Evolutionary conservation across 2,113 vertebrate genomes (phyloP), one percentile per base, ranked within the genome.

Genomic region (Hemichromis elongatus): DNA sequence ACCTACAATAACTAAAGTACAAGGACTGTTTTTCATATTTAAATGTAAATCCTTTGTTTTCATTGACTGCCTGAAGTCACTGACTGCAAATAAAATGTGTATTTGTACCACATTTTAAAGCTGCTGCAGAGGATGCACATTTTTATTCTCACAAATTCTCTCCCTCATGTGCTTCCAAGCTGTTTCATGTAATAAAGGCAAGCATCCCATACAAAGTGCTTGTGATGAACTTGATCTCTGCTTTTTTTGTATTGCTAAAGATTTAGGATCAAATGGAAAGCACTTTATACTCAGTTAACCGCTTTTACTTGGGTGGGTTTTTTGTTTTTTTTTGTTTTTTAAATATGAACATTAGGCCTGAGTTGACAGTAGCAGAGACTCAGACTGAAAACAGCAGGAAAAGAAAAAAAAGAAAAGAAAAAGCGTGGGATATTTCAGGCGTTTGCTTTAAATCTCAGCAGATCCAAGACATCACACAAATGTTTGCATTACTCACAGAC

Each of bases 341-440:
- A 14, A 21, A 14, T 8, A 47, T 28, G 42, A 30, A 16, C 16
- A 47, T 50, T 26, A 18, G 21, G 26, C 9, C 68, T 7, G 24
- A 30, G 45, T 30, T 77, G 13, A 73, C 14, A 47, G 42, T 73
- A 26, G 21, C 21, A 73, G 5, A 2, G 3, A 52, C 52, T 30
- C 45, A 75, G 16, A 52, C 16, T 19, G 70, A 47, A 75, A 75
- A 52, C 70, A n/a, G 2, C 57, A 61, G 16, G 16, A 19, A 61
- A 33, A 61, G 28, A 59, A 19, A 59, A 30, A 33, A 19, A 19
- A 3, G 28, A 18, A 33, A 59, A 59, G 9, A 16, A 59, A 59
- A 3, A 18, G 10, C 0, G 2, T 11, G 40, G 40, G 66, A 28
- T 9, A 26, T 18, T 2, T 26, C 9, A 70, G 21, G 21, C 10